phyloP scores from a whole-genome alignment of 1,140 invertebrate genomes.

The Theocolax elegans region DNA sequence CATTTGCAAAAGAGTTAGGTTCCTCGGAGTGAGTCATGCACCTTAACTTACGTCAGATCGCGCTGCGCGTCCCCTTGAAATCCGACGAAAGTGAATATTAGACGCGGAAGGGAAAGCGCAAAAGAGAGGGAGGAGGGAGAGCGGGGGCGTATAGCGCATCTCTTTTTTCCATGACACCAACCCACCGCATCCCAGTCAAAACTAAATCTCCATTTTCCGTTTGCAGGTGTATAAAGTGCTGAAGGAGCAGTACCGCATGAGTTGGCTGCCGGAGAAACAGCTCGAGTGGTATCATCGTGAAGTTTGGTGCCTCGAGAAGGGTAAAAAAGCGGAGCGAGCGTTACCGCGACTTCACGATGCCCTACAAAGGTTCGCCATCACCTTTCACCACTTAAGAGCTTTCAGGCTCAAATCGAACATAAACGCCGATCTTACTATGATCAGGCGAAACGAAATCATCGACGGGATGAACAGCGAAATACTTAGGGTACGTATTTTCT shows the following conservation, averaged over 20 bases:
- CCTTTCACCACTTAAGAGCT: slow-evolving; percentile 57
- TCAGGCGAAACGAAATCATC: slow-evolving; percentile 56
- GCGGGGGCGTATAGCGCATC: not conserved
- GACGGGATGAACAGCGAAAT: slow-evolving; percentile 60
- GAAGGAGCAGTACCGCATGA: slow-evolving; percentile 60
- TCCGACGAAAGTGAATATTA: slow-evolving; percentile 12
- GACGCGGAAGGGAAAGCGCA: slow-evolving; percentile 15
- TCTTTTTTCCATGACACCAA: not conserved
- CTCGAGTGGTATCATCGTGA: slow-evolving; percentile 61
- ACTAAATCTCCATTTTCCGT: slow-evolving; percentile 11
- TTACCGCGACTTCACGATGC: slow-evolving; percentile 61
- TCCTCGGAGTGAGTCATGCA: too few relatives aligned
- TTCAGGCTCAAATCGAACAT: slow-evolving; percentile 57
- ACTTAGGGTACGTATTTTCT: slow-evolving; percentile 52
- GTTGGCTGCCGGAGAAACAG: slow-evolving; percentile 65
- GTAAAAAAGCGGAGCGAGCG: slow-evolving; percentile 60
- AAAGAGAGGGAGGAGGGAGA: not conserved
- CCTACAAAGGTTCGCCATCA: slow-evolving; percentile 65
- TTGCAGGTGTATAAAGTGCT: slow-evolving; percentile 62
- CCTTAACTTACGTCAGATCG: too few relatives aligned
- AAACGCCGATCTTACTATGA: slow-evolving; percentile 51
- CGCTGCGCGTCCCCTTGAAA: not conserved
- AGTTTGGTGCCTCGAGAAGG: slow-evolving; percentile 62
- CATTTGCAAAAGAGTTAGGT: not conserved
- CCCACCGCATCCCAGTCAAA: not conserved